Evolutionary conservation across 2,888 invertebrate species (phyloP).

Genomic region (Phorcus lineatus): DNA sequence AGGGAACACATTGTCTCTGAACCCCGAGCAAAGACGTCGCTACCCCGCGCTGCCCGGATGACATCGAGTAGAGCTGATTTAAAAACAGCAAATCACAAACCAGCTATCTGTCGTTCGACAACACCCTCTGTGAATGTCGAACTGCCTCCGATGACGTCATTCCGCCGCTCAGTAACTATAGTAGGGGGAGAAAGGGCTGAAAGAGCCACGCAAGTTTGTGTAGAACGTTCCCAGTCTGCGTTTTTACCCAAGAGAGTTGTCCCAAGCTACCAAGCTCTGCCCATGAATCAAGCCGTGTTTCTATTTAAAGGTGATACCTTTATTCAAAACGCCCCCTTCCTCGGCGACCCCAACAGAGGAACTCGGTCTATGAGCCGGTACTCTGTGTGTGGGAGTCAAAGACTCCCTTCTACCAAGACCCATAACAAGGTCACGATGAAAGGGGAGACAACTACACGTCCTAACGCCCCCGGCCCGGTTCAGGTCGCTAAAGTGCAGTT

Average conservation of each 20-base stretch:
- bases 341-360: background rate
- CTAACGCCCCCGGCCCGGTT: background rate
- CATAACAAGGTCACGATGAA: background rate
- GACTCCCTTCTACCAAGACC: background rate
- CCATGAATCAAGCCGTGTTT: slow-evolving; percentile 22
- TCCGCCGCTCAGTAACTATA: background rate
- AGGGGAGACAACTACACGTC: background rate
- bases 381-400: background rate
- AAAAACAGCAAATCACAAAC: background rate
- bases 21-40: background rate
- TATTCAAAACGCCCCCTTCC: slow-evolving; percentile 8
- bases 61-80: background rate
- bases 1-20: background rate
- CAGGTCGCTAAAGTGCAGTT: slow-evolving; percentile 25
- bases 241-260: slow-evolving; percentile 6
- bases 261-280: background rate
- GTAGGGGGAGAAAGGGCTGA: background rate
- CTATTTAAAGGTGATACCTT: slow-evolving; percentile 13
- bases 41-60: background rate
- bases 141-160: background rate
- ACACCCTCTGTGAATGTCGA: background rate
- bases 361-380: background rate
- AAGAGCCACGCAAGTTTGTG: background rate
- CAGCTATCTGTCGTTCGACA: background rate
- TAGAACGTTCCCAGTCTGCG: background rate